Percentiles rank a stretch among this genome's conserved stretches.
Evolutionary conservation across 2,113 vertebrate genomes (phyloP).

Genomic region (Scalopus aquaticus): DNA sequence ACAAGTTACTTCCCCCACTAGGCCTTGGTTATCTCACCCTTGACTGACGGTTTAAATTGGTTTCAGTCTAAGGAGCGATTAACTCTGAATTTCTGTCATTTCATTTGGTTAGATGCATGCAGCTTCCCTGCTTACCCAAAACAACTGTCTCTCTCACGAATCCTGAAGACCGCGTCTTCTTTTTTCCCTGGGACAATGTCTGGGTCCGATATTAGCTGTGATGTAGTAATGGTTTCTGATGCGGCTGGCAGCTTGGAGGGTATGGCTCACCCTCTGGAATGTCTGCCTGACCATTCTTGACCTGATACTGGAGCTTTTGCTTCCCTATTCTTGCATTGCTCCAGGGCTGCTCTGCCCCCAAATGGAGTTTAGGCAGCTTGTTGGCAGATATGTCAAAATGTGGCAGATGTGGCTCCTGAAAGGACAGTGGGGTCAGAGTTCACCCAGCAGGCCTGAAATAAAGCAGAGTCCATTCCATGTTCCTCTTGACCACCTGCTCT

Average conservation of each 20-base stretch:
- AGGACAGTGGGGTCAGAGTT: not conserved
- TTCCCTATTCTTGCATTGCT: not conserved
- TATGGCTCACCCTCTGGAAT: not conserved
- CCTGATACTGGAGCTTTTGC: not conserved
- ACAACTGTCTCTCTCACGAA: not conserved
- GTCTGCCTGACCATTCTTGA: not conserved
- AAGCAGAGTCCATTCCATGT: constrained; percentile 42
- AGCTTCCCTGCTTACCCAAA: not conserved
- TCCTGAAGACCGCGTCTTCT: fast-evolving
- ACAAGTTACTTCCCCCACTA: not conserved
- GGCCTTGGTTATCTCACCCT: not conserved
- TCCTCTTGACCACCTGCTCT: not conserved
- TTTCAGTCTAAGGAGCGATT: not conserved
- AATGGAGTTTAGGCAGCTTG: not conserved
- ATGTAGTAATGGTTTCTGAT: not conserved
- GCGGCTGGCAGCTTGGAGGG: not conserved
- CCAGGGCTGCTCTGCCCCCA: not conserved
- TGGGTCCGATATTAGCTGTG: not conserved
- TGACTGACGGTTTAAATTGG: not conserved
- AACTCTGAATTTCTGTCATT: not conserved
- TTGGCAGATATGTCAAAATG: not conserved
- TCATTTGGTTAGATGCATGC: not conserved
- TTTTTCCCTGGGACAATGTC: not conserved
- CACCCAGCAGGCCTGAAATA: not conserved
- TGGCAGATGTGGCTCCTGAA: not conserved